Base-by-base conservation (phyloP, 2,888 invertebrate species). In the Andrena hattorfiana region DNA sequence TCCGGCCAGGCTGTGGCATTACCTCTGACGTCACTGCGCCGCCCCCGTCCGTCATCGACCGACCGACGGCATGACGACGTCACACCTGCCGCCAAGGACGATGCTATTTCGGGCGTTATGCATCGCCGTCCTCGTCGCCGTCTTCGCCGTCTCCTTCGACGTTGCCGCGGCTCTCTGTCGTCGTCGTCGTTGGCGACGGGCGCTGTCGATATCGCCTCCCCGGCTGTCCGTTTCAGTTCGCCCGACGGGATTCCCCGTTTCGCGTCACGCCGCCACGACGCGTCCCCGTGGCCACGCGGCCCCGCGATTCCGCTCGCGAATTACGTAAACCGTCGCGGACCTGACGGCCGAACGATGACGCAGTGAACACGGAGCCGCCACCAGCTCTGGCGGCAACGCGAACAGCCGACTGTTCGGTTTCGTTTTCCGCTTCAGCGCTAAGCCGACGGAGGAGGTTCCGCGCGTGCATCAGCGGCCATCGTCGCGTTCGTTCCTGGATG, bases 181-280 rank as follows among this genome's bases (percentile, higher is more conserved):
- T 68, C 69, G 77, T 89, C 90, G 89, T 93, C 80, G 88, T 74
- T 64, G 87, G 66, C 75, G 76, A 59, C 70, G 72, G 51, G 59
- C 54, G 59, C 62, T 48, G 73, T 64, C 73, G 80, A 73, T 78
- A 77, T 64, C 69, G 67, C 94, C 94, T 94, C 94, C 94, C 94
- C 42, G 42, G 94, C 94, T 94, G 94, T 94, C 94, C 94, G 94
- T 90, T 81, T 85, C 84, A 66, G 73, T 80, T 77, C 78, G 81
- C 51, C 64, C 83, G 73, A 82, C 82, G 83, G 76, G 85, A 73
- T 77, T 54, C 32, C 23, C 4, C n/a, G 71, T 84, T 77, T 74
- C 60, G 70, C 56, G 56, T 56, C 56, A 56, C 56, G 23, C 42
- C 67, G 77, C 54, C 77, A 54, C 67, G 26, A 8, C 4, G 26